Base-by-base conservation (phyloP, 2,888 invertebrate genomes). In the Agrilus mali region DNA sequence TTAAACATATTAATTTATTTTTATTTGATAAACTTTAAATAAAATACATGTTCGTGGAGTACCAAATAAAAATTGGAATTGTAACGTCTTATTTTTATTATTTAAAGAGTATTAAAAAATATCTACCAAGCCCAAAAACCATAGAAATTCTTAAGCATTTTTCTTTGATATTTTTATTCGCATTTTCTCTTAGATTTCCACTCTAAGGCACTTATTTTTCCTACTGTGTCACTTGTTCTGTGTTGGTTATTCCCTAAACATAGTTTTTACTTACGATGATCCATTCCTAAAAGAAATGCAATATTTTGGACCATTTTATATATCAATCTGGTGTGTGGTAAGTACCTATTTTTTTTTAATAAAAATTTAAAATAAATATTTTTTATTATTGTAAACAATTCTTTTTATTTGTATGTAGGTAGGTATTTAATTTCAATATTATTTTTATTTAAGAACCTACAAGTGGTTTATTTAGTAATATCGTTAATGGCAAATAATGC, bases 291-390 rank as follows among this genome's bases (percentile, higher is more conserved):
- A 42, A 3, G 52, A 50, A 41, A 48, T 51, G 38, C 38, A 51
- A 39, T 40, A 34, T 4, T 51, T 50, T 35, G 42, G 42, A 14
- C 45, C 44, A n/a, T 33, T 49, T 42, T 53, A 47, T 38, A 45
- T 53, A 13, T 51, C 53, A 16, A 32, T 44, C 10, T 53, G 53
- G 53, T 51, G 51, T 43, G 38, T 50, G 38, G 52, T 52, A 50
- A 41, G 40, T 45, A 36, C n/a, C n/a, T n/a, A n/a, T 40, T 20
- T 14, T 8, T 20, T 12, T 44, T 38, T 22, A 10, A 10, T 27
- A n/a, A 16, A 34, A 10, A 38, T 12, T 34, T 10, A 37, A n/a
- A n/a, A n/a, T n/a, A n/a, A 32, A 7, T 12, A 22, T 7, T n/a
- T 17, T 27, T 14, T 27, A 5, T 15, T 8, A 37, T 39, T 7